These are phyloP conservation scores for Piprites chloris DNA, from an alignment of 2,113 vertebrate genomes.

Conservation along the genomic window DNA sequence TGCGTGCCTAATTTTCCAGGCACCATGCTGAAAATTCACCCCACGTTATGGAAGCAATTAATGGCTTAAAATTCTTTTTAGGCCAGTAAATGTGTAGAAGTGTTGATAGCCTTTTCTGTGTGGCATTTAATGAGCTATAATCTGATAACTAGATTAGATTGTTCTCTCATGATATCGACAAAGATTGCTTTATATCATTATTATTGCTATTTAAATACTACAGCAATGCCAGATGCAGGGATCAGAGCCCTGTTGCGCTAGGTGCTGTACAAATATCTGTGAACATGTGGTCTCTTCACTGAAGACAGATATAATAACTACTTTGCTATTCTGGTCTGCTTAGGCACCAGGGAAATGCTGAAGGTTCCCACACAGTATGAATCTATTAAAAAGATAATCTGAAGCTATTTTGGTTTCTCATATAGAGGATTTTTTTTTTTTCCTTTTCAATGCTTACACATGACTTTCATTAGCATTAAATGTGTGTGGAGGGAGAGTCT, in stretches of 20 bases:
- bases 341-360: conserved; percentile 69
- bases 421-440: conserved; percentile 28
- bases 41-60: conserved; percentile 68
- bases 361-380: conserved; percentile 73
- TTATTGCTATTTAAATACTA: conserved; percentile 59
- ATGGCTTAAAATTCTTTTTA: conserved; percentile 68
- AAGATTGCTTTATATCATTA: conserved; percentile 52
- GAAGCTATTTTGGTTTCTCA: conserved; percentile 70
- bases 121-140: conserved; percentile 62
- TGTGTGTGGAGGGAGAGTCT: conserved; percentile 37
- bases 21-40: conserved; percentile 68
- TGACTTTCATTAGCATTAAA: conserved; percentile 73
- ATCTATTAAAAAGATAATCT: conserved; percentile 75
- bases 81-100: conserved; percentile 61
- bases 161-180: conserved; percentile 54
- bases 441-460: conserved; percentile 59
- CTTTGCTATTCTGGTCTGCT: conserved; percentile 72
- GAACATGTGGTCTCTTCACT: conserved; percentile 60
- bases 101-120: conserved; percentile 66
- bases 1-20: conserved; percentile 69
- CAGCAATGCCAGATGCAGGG: conserved; percentile 43
- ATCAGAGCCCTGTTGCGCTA: conserved; percentile 58
- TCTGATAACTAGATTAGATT: conserved; percentile 66
- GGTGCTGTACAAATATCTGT: conserved; percentile 56
- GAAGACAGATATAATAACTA: conserved; percentile 71